Evolutionary conservation across 35 echinoderm and acorn worm genomes (phyloP).

Genomic region (Ptychodera flava): DNA sequence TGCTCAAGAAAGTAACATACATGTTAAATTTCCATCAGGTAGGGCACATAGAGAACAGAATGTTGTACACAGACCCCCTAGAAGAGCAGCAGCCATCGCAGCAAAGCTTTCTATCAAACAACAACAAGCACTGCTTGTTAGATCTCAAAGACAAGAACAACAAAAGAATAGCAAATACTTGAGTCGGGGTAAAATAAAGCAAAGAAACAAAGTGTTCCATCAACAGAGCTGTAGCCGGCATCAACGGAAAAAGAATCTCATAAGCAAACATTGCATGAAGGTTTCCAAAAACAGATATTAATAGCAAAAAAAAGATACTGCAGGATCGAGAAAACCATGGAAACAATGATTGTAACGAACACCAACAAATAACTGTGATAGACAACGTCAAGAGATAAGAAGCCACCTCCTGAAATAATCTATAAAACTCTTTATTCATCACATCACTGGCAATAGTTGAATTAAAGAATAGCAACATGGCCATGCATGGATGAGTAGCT

Average conservation of each 20-base stretch:
- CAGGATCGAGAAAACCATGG: too few species aligned
- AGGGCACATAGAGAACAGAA: constrained; percentile 11
- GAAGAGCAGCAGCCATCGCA: constrained; percentile 75
- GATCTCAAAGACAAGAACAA: constrained; percentile 43
- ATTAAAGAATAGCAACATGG: background rate
- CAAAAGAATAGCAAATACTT: constrained; percentile 38
- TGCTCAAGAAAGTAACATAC: background rate
- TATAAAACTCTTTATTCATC: background rate
- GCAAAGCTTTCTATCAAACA: constrained; percentile 70
- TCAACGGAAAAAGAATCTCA: background rate
- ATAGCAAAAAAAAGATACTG: too few species aligned
- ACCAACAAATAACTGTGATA: constrained; percentile 35
- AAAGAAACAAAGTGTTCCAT: constrained; percentile 78
- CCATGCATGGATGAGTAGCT: background rate
- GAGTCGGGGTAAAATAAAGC: constrained; percentile 59
- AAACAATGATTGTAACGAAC: constrained; percentile 51
- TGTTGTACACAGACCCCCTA: constrained; percentile 38
- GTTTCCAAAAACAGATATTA: background rate
- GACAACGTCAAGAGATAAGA: constrained; percentile 48
- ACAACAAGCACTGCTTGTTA: constrained; percentile 27
- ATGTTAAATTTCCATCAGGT: constrained; percentile 5
- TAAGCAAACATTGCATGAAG: background rate
- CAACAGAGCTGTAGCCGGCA: constrained; percentile 40
- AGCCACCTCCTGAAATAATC: constrained; percentile 69
- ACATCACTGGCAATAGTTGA: background rate